Percentiles rank a stretch among this genome's conserved stretches.
phyloP scores from a whole-genome alignment of 2,113 vertebrate genomes.

The Toxostoma redivivum region DNA sequence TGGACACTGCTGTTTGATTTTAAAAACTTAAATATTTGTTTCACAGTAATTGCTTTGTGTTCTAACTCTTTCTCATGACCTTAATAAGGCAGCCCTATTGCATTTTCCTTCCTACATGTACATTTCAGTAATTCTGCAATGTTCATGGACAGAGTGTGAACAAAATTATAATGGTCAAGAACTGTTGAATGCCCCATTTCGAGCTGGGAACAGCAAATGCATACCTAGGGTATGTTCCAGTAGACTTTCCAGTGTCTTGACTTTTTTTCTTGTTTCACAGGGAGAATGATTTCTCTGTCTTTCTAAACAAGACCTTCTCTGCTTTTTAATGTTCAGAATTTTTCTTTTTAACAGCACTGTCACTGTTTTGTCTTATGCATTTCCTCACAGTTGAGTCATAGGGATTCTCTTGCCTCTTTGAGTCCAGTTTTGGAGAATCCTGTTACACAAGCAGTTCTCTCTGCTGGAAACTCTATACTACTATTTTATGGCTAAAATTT shows the following conservation, averaged over 20 bases:
- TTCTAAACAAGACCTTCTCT: not conserved
- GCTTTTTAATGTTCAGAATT: not conserved
- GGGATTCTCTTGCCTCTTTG: not conserved
- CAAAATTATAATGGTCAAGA: not conserved
- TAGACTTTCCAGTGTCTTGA: not conserved
- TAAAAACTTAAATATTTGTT: not conserved
- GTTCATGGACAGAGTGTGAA: not conserved
- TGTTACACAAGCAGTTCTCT: not conserved
- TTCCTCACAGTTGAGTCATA: not conserved
- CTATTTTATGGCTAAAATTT: not conserved
- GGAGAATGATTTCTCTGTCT: not conserved
- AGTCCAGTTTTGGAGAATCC: not conserved
- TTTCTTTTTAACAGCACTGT: not conserved
- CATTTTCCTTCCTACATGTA: not conserved
- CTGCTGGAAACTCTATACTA: not conserved
- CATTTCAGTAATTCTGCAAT: not conserved
- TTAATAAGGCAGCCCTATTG: not conserved
- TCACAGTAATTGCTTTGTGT: rapidly evolving
- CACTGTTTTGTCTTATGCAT: not conserved
- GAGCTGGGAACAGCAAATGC: not conserved
- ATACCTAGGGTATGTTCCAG: not conserved
- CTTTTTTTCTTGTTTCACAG: not conserved
- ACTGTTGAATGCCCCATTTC: not conserved
- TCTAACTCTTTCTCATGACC: not conserved
- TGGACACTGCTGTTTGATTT: not conserved